A percentile compares a stretch with the other conserved stretches of the same genome.
These are phyloP conservation scores for Cataglyphis rosenhaueri DNA, from an alignment of 2,888 invertebrate genomes.

Conservation along the genomic window DNA sequence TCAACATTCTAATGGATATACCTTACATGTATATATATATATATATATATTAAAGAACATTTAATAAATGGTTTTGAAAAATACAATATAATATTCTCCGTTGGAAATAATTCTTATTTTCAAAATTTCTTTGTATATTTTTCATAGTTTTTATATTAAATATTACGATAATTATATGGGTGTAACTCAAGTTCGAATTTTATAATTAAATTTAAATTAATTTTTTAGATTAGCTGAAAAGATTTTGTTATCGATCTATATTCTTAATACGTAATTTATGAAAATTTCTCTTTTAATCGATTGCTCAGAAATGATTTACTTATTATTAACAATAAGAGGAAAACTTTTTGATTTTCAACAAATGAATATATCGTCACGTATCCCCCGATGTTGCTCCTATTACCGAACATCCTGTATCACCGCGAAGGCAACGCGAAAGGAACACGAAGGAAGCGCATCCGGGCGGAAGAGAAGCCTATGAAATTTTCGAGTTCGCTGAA, in stretches of 20 bases:
- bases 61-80: neutral
- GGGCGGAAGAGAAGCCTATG: constrained; percentile 66
- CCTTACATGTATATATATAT: neutral
- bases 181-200: neutral
- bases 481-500: constrained; percentile 54
- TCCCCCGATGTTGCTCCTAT: neutral
- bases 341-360: neutral
- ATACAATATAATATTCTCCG: neutral
- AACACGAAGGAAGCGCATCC: constrained; percentile 40
- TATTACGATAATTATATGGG: neutral
- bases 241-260: neutral
- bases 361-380: neutral
- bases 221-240: neutral
- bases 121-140: neutral
- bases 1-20: neutral
- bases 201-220: neutral
- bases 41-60: neutral
- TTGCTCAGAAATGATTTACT: neutral
- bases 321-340: neutral
- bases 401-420: constrained; percentile 10
- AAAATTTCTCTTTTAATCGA: neutral
- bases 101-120: neutral
- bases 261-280: neutral
- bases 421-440: neutral
- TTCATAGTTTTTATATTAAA: neutral